phyloP scores from a whole-genome alignment of 1,140 invertebrate species.

The Maniola jurtina region DNA sequence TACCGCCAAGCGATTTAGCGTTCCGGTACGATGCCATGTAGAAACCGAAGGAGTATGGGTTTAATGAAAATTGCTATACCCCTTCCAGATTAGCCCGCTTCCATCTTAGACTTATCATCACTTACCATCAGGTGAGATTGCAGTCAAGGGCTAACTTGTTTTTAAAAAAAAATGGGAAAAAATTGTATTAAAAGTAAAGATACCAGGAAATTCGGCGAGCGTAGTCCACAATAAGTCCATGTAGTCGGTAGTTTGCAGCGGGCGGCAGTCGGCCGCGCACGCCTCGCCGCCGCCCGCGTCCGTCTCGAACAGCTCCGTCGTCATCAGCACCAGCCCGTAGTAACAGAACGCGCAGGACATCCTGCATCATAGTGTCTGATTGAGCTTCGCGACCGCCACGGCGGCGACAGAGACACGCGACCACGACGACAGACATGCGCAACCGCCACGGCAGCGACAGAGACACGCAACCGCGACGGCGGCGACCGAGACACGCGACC shows the following conservation, averaged over 20 bases:
- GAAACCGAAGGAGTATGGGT: no score
- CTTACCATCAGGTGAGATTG: no score
- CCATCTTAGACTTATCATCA: no score
- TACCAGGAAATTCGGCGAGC: slow-evolving; percentile 95
- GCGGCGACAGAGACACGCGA: neutral
- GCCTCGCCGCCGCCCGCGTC: slow-evolving; percentile 78
- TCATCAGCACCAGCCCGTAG: slow-evolving; percentile 96
- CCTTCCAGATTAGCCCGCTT: no score
- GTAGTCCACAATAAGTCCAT: slow-evolving; percentile 97
- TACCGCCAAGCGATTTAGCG: no score
- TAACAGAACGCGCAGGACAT: slow-evolving; percentile 97
- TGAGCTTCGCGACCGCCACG: neutral
- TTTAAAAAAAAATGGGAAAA: no score
- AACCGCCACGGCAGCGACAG: no score
- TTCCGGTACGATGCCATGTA: no score
- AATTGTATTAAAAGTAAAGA: no score
- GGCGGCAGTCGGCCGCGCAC: slow-evolving; percentile 86
- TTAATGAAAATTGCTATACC: no score
- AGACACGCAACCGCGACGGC: neutral
- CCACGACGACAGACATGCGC: no score
- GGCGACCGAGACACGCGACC: neutral
- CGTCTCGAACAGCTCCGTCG: slow-evolving; percentile 94
- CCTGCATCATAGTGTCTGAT: slow-evolving; percentile 78
- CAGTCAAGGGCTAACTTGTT: no score
- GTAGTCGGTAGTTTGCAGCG: slow-evolving; percentile 91